These are phyloP conservation scores for Kryptopterus vitreolus DNA, from an alignment of 2,797 vertebrate genomes.

Conservation along the genomic window DNA sequence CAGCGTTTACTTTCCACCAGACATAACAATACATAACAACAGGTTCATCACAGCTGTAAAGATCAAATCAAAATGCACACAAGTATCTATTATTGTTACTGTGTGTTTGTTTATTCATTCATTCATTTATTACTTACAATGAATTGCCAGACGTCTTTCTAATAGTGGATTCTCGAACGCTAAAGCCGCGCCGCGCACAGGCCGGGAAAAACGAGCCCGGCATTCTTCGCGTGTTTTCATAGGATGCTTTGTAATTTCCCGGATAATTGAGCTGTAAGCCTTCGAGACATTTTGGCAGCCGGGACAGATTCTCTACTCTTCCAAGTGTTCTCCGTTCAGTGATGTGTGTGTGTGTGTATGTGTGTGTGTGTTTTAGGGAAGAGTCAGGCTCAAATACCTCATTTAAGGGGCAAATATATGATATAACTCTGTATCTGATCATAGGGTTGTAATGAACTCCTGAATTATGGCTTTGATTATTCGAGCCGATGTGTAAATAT, in stretches of 20 bases:
- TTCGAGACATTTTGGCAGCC: slow-evolving; percentile 9
- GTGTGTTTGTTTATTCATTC: too few species aligned
- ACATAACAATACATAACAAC: slow-evolving; percentile 14
- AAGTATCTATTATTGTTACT: slow-evolving; percentile 5
- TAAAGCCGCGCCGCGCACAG: neutral
- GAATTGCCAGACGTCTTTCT: neutral
- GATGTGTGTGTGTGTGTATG: neutral
- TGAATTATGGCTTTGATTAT: too few species aligned
- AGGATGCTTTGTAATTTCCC: slow-evolving; percentile 5
- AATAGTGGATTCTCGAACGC: slow-evolving; percentile 11
- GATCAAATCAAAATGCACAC: too few species aligned
- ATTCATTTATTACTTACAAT: neutral
- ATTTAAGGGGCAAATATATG: neutral
- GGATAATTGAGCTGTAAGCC: neutral
- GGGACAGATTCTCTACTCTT: neutral
- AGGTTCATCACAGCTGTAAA: slow-evolving; percentile 2
- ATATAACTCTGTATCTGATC: neutral
- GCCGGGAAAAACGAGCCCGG: neutral
- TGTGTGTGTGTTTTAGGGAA: neutral
- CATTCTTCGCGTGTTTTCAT: slow-evolving; percentile 22
- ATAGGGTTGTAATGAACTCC: neutral
- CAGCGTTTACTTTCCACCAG: slow-evolving; percentile 20
- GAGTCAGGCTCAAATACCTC: neutral
- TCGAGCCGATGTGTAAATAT: too few species aligned
- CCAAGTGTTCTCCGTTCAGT: neutral